Evolutionary conservation across 2,797 vertebrate genomes (phyloP), one percentile per base, ranked within the genome.

Genomic region (Phaenicophaeus curvirostris): DNA sequence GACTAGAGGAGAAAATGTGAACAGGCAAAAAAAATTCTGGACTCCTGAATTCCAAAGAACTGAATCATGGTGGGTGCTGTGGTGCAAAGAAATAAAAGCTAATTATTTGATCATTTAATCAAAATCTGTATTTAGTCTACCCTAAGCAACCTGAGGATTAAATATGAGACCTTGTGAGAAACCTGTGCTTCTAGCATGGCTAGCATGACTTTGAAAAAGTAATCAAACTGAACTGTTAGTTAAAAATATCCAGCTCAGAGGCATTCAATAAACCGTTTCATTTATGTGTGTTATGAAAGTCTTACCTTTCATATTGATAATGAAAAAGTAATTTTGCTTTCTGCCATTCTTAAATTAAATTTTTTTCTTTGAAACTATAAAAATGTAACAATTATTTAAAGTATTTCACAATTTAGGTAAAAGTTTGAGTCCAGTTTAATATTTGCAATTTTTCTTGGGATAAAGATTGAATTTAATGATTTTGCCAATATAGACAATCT

Each of bases 401-500:
- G 1, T 55, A 18, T 88, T 86, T 87, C 53, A 19, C 28, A 85
- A 31, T 67, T 73, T 79, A 12, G 0, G 0, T 59, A 30, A 48
- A 15, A 51, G 2, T 6, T 74, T 76, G 46, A 50, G 9, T 51
- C 54, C 16, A 75, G 14, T 78, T 84, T 84, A 11, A 11, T n/a
- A 23, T 57, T 79, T 86, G 15, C 2, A 41, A 11, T 85, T 68
- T 80, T 19, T 78, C 20, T 75, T 82, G 23, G 33, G 30, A 37
- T 54, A 82, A 65, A 85, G 68, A 67, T 28, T 21, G 21, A 87
- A 80, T 86, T 61, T 75, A 87, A 75, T 31, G 24, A 92, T 95
- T 96, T 92, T 50, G 73, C 69, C 82, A 90, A 91, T 83, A 95
- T 35, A 85, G 58, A 58, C 37, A 73, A 81, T 91, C 79, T 91